phyloP scores from a whole-genome alignment of 2,888 invertebrate genomes.

The Physocephala rufipes region DNA sequence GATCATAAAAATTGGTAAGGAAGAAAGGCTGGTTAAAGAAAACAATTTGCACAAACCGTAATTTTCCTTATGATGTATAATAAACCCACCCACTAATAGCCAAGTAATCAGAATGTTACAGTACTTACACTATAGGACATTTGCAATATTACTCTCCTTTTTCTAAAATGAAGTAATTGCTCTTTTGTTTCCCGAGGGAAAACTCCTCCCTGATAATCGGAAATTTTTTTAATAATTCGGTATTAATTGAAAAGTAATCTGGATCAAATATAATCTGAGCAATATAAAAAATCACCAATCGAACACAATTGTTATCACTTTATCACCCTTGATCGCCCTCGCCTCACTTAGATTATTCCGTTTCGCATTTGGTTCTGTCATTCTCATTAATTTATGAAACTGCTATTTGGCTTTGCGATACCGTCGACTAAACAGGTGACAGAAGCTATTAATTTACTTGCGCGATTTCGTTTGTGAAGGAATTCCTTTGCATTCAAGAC shows the following conservation, averaged over 20 bases:
- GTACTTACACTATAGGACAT: no score
- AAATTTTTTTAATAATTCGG: conserved; percentile 29
- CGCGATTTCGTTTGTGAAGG: conserved; percentile 49
- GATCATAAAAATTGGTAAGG: no score
- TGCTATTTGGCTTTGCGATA: conserved; percentile 50
- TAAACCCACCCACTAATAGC: no score
- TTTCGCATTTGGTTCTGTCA: conserved; percentile 46
- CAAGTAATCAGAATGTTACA: no score
- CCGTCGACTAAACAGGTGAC: conserved; percentile 61
- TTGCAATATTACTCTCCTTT: no score
- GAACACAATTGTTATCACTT: conserved; percentile 49
- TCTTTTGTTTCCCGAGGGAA: background rate
- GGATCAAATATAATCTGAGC: background rate
- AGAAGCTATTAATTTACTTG: conserved; percentile 65
- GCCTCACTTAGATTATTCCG: background rate
- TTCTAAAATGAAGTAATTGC: no score
- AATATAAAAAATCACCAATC: conserved; percentile 7
- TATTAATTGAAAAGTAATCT: background rate
- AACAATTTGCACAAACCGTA: no score
- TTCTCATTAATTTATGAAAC: conserved; percentile 48
- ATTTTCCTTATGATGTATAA: no score
- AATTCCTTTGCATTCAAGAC: conserved; percentile 35
- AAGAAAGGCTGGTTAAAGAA: no score
- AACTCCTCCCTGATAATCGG: conserved; percentile 22
- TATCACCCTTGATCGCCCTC: background rate